These are phyloP conservation scores for Phylloscopus trochilus DNA, from an alignment of 2,113 vertebrate genomes.

Conservation along the genomic window DNA sequence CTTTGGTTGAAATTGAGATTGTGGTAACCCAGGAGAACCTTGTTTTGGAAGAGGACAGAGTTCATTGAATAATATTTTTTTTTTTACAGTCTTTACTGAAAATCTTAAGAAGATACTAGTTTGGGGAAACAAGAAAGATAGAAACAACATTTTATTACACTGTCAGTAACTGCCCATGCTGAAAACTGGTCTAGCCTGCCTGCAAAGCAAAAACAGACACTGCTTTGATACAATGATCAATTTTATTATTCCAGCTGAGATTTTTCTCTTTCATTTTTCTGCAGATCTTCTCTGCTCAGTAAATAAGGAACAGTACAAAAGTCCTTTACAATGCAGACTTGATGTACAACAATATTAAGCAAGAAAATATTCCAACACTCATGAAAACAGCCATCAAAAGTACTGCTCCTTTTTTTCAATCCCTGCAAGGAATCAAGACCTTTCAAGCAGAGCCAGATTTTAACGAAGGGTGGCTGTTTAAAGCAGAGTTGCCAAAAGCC, in stretches of 20 bases:
- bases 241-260: conserved; percentile 29
- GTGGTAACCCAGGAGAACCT: neutral
- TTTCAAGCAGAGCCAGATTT: conserved; percentile 24
- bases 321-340: neutral
- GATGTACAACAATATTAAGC: neutral
- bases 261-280: neutral
- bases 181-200: neutral
- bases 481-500: conserved; percentile 10
- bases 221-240: neutral
- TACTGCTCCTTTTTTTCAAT: neutral
- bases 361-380: conserved; percentile 3
- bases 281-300: neutral
- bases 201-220: neutral
- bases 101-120: neutral
- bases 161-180: neutral
- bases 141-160: neutral
- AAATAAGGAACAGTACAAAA: neutral
- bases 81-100: neutral
- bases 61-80: neutral
- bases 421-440: neutral
- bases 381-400: neutral
- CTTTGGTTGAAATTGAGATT: neutral
- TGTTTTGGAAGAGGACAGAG: neutral
- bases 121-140: neutral
- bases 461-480: neutral